A percentile compares a stretch with the other conserved stretches of the same genome.
Conservation (phyloP, 2,113 vertebrate genomes). For the Mugil cephalus region DNA sequence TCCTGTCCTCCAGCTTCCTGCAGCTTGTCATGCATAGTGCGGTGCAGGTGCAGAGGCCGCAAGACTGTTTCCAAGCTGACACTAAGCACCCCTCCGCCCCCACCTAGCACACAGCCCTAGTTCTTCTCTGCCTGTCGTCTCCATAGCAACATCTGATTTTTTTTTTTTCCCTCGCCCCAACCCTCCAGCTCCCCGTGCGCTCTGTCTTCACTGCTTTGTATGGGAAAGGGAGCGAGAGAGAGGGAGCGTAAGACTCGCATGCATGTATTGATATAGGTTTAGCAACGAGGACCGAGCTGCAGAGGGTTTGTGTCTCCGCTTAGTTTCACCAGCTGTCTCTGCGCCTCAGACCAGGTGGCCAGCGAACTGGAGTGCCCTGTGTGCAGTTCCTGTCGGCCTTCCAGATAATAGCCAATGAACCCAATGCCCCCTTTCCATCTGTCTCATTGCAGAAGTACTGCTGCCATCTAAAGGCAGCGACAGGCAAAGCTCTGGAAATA, state of each 20-base stretch:
- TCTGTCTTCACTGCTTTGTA: conserved; percentile 58
- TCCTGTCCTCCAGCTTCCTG: conserved; percentile 82
- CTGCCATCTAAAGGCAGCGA: conserved; percentile 78
- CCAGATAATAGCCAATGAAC: conserved; percentile 87
- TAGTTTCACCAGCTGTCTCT: conserved; percentile 85
- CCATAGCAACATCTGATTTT: conserved; percentile 83
- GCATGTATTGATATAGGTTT: conserved; percentile 65
- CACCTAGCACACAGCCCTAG: conserved; percentile 74
- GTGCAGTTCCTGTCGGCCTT: conserved; percentile 84
- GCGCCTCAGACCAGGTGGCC: conserved; percentile 85
- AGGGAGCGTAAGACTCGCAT: neutral
- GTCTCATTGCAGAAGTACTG: conserved; percentile 39
- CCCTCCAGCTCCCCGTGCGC: conserved; percentile 63
- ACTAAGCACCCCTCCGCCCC: conserved; percentile 69
- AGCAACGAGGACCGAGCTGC: conserved; percentile 49
- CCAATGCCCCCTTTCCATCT: conserved; percentile 79
- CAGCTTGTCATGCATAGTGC: conserved; percentile 73
- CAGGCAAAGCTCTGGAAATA: conserved; percentile 7
- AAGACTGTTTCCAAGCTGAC: conserved; percentile 79
- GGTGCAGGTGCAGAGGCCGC: conserved; percentile 82
- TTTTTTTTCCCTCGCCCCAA: conserved; percentile 71
- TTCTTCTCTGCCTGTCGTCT: conserved; percentile 80
- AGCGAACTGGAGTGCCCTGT: conserved; percentile 84
- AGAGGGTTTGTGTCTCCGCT: conserved; percentile 68
- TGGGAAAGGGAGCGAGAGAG: conserved; percentile 41